Conservation (phyloP, 2,888 invertebrate species). For the Ashinkailepas kermadecensis region DNA sequence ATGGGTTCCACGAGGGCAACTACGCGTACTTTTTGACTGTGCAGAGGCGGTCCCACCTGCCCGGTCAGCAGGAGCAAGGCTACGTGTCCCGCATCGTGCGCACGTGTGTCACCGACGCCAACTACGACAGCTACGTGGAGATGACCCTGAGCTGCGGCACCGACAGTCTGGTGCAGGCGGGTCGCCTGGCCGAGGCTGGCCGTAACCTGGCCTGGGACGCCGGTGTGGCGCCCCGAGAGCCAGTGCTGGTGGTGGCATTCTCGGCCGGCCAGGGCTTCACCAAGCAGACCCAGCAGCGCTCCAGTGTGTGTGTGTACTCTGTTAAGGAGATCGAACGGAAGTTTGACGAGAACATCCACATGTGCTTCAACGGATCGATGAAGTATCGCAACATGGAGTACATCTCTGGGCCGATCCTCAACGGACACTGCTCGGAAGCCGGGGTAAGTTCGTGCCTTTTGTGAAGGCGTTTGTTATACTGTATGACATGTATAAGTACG, state of each 20-base stretch:
- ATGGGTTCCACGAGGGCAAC: slow-evolving; percentile 89
- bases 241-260: slow-evolving; percentile 79
- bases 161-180: slow-evolving; percentile 83
- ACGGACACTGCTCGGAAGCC: slow-evolving; percentile 80
- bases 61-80: slow-evolving; percentile 78
- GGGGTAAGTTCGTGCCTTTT: slow-evolving; percentile 52
- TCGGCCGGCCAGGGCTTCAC: slow-evolving; percentile 80
- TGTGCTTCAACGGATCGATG: slow-evolving; percentile 91
- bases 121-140: slow-evolving; percentile 95
- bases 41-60: slow-evolving; percentile 82
- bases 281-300: slow-evolving; percentile 69
- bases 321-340: slow-evolving; percentile 80
- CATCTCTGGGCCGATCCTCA: slow-evolving; percentile 80
- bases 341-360: slow-evolving; percentile 92
- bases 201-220: slow-evolving; percentile 67
- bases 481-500: too few relatives aligned
- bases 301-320: slow-evolving; percentile 88
- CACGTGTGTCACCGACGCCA: slow-evolving; percentile 87
- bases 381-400: slow-evolving; percentile 86
- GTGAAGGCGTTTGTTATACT: too few relatives aligned
- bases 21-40: slow-evolving; percentile 94
- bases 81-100: slow-evolving; percentile 83
- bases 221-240: slow-evolving; percentile 67
- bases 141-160: slow-evolving; percentile 83
- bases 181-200: slow-evolving; percentile 82